Evolutionary conservation across 2,113 vertebrate species (phyloP), one percentile per base, ranked within the genome.

Genomic region (Prunella fulvescens): DNA sequence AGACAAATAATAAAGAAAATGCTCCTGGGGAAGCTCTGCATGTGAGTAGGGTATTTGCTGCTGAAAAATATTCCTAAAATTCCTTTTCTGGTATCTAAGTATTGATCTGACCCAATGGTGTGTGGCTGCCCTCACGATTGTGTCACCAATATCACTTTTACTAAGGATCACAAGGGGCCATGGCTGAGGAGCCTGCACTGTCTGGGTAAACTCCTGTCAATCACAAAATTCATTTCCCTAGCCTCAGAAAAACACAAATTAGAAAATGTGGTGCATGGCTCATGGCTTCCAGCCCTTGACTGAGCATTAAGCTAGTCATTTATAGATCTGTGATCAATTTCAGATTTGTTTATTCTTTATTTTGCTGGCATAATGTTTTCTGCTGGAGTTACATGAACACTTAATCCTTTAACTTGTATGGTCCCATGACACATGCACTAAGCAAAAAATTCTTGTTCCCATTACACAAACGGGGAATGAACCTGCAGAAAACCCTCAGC

Each of bases 321-420:
- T 70, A 86, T 23, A 45, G 37, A 72, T 37, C 26, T n/a, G 19
- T 26, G 47, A 67, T 51, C 64, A 42, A 9, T 65, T 85, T 90
- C 58, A 73, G n/a, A 25, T 78, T 67, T 86, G 24, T n/a, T 71
- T 83, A 50, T 65, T 69, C 44, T 73, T 83, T 88, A 47, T 88
- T 81, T 82, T 81, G 13, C 47, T 60, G 60, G 51, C 33, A 47
- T 31, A 29, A 20, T 57, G 10, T 57, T 77, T 88, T 56, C 72
- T 58, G 29, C 54, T 33, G 9, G 25, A 62, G 10, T 47, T 50
- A 50, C 11, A 28, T 24, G 40, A 11, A 22, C 0, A 0, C 29
- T 89, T 81, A n/a, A 14, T 74, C 17, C 35, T 90, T 82, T 80
- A 86, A 24, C 9, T 20, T 86, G 10, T 4, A 4, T 53, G 8